phyloP scores from a whole-genome alignment of 2,888 invertebrate genomes.

The Dione vanillae region DNA sequence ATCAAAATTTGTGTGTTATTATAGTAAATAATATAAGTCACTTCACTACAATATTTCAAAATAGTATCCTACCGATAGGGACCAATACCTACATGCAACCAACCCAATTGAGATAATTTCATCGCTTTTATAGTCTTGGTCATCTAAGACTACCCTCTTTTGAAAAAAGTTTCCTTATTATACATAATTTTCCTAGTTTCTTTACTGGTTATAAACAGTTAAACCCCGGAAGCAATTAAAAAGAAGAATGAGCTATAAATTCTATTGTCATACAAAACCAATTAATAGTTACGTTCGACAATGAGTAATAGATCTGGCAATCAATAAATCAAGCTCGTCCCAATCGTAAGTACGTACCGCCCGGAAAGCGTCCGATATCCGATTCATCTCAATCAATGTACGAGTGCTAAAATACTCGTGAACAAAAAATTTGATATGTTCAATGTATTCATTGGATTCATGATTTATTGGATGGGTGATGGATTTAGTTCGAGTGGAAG shows the following conservation, averaged over 20 bases:
- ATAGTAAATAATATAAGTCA: too few relatives aligned
- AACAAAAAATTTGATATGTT: not conserved
- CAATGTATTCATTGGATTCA: conserved; percentile 17
- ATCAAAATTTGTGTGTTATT: too few relatives aligned
- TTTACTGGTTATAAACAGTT: not conserved
- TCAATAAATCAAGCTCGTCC: conserved; percentile 24
- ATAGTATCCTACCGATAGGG: too few relatives aligned
- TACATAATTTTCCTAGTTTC: not conserved
- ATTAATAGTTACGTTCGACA: conserved; percentile 7
- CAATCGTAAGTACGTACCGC: not conserved
- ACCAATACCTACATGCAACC: too few relatives aligned
- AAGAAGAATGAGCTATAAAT: not conserved
- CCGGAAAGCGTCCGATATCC: not conserved
- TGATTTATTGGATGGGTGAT: not conserved
- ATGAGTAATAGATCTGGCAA: conserved; percentile 22
- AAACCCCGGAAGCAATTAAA: not conserved
- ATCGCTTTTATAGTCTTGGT: too few relatives aligned
- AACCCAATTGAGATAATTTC: too few relatives aligned
- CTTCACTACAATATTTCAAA: too few relatives aligned
- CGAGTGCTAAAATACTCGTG: conserved; percentile 10
- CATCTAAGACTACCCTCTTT: too few relatives aligned
- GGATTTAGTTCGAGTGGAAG: not conserved
- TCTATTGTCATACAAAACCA: conserved; percentile 27
- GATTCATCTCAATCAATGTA: conserved; percentile 22
- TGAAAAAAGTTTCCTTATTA: too few relatives aligned